A percentile compares a stretch with the other conserved stretches of the same genome.
Conservation (phyloP, 1,140 invertebrate genomes). For the Drosophila burlai region DNA sequence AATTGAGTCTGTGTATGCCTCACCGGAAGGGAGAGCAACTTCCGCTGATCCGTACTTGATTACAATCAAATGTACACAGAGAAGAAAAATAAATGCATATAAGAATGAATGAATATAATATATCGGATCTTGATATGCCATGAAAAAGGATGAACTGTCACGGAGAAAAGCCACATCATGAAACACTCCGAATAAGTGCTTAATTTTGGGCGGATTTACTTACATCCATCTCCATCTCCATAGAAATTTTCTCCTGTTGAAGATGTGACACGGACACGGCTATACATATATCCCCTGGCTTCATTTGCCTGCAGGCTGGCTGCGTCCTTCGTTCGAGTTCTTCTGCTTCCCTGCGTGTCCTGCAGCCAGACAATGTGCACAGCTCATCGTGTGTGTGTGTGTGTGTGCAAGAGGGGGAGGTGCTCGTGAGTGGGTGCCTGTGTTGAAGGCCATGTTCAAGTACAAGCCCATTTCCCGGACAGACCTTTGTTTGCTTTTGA, state of each 20-base stretch:
- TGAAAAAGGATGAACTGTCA: neutral
- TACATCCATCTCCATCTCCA: neutral
- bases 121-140: neutral
- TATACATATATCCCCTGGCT: conserved; percentile 23
- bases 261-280: neutral
- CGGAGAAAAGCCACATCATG: neutral
- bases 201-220: conserved; percentile 10
- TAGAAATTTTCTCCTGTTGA: conserved; percentile 1
- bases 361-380: conserved; percentile 57
- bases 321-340: conserved; percentile 31
- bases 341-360: conserved; percentile 40
- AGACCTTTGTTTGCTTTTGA: conserved; percentile 64
- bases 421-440: conserved; percentile 27
- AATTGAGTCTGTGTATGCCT: conserved; percentile 18
- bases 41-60: conserved; percentile 29
- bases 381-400: conserved; percentile 1
- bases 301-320: conserved; percentile 32
- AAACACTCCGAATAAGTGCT: neutral
- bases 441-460: conserved; percentile 76
- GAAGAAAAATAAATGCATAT: neutral
- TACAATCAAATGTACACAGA: conserved; percentile 9
- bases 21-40: conserved; percentile 27
- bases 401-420: conserved; percentile 4
- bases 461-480: conserved; percentile 16
- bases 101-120: too few relatives aligned